phyloP scores from a whole-genome alignment of 2,113 vertebrate genomes.

The Fulica atra region DNA sequence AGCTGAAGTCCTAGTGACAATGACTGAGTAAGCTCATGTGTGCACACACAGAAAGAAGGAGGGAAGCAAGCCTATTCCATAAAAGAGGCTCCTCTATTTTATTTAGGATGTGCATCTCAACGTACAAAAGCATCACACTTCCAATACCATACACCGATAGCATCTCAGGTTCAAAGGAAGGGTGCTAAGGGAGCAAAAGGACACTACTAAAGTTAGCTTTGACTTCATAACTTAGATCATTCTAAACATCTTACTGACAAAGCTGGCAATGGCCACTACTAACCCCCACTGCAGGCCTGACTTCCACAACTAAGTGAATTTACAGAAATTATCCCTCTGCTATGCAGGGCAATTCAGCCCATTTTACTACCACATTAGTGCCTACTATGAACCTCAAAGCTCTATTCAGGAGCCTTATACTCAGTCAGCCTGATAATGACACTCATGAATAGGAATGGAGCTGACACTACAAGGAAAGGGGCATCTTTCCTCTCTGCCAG shows the following conservation, averaged over 20 bases:
- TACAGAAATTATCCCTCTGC: not conserved
- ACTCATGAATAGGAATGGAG: not conserved
- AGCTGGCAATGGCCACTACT: not conserved
- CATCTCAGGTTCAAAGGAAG: not conserved
- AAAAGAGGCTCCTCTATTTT: not conserved
- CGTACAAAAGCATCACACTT: not conserved
- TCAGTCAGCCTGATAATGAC: not conserved
- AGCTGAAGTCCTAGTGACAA: not conserved
- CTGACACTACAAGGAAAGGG: not conserved
- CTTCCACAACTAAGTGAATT: not conserved
- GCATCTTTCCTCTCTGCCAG: not conserved
- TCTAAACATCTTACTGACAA: not conserved
- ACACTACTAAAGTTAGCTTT: not conserved
- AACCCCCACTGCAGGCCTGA: not conserved
- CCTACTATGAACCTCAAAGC: not conserved
- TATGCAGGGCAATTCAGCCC: not conserved
- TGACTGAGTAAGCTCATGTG: not conserved
- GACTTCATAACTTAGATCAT: accelerated
- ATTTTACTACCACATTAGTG: not conserved
- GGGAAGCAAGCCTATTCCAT: not conserved
- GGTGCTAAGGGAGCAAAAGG: not conserved
- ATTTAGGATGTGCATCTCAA: not conserved
- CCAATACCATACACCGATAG: not conserved
- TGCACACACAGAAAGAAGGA: not conserved
- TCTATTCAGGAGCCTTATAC: not conserved